Conservation (phyloP, 2,888 invertebrate genomes). For the Caenorhabditis uteleia region DNA sequence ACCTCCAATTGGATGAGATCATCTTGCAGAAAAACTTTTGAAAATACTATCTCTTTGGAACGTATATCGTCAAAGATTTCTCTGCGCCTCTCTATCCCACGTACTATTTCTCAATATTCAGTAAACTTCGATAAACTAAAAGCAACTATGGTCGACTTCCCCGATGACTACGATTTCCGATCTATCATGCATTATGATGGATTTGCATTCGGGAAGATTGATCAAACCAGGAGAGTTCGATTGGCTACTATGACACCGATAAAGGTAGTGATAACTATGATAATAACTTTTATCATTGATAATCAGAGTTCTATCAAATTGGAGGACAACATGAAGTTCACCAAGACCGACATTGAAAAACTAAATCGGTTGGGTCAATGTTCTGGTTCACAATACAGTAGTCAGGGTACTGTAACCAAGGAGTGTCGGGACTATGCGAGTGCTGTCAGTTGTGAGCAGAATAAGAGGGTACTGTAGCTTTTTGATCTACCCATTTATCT, state of each 20-base stretch:
- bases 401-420: too few relatives aligned
- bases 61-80: too few relatives aligned
- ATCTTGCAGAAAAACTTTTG: background rate
- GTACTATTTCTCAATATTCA: constrained; percentile 17
- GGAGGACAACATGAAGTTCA: constrained; percentile 53
- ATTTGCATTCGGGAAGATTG: constrained; percentile 58
- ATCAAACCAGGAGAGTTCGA: constrained; percentile 32
- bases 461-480: background rate
- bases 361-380: constrained; percentile 52
- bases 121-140: constrained; percentile 58
- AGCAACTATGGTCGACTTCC: constrained; percentile 42
- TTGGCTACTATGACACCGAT: constrained; percentile 64
- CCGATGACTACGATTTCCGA: constrained; percentile 52
- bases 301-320: constrained; percentile 27
- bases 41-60: too few relatives aligned
- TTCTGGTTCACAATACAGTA: too few relatives aligned
- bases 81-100: background rate
- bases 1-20: background rate
- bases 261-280: constrained; percentile 25
- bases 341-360: constrained; percentile 48
- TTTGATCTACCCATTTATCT: too few relatives aligned
- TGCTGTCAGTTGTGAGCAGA: too few relatives aligned
- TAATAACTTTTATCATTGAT: background rate
- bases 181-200: constrained; percentile 67
- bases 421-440: too few relatives aligned